phyloP scores from a whole-genome alignment of 92 coral and sea anemone species.

The Hydrozoanthus gracilis region DNA sequence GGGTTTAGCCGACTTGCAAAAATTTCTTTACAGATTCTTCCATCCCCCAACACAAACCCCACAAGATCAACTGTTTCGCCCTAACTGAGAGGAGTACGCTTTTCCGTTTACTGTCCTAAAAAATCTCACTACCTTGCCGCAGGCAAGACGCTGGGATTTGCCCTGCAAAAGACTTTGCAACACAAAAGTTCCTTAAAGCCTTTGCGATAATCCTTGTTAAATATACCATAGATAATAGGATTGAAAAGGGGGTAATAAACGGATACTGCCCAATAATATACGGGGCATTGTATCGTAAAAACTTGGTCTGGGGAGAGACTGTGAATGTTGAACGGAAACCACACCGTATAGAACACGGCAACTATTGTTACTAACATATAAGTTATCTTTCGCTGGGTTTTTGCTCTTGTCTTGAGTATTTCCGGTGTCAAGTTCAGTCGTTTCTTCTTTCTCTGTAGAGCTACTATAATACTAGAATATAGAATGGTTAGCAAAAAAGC shows the following conservation, averaged over 20 bases:
- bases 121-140: no score
- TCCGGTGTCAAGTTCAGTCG: not conserved
- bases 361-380: not conserved
- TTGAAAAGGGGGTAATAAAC: not conserved
- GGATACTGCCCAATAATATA: not conserved
- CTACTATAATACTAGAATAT: not conserved
- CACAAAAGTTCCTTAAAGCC: not conserved
- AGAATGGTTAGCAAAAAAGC: not conserved
- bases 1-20: no score
- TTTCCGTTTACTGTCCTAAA: no score
- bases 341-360: not conserved
- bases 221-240: not conserved
- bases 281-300: not conserved
- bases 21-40: no score
- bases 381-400: not conserved
- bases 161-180: not conserved
- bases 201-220: not conserved
- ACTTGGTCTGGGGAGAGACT: not conserved
- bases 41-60: no score
- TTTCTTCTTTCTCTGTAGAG: not conserved
- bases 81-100: no score
- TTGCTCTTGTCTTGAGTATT: not conserved
- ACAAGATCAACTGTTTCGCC: no score
- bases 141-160: no score
- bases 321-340: not conserved